phyloP scores from a whole-genome alignment of 2,888 invertebrate genomes.

The Dimorphilus gyrociliatus region DNA sequence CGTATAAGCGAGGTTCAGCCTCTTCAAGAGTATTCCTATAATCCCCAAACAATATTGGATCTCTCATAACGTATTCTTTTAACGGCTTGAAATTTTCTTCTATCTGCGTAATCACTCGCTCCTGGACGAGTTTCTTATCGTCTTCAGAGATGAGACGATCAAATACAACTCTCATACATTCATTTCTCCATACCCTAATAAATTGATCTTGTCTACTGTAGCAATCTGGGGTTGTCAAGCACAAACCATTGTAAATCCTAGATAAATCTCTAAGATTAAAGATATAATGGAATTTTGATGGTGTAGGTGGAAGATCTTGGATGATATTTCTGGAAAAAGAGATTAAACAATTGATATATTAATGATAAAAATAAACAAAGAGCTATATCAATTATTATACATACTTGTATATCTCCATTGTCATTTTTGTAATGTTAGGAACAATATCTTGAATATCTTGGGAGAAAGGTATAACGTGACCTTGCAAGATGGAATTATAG shows the following conservation, averaged over 20 bases:
- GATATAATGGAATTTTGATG: conserved; percentile 82
- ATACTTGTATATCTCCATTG: conserved; percentile 64
- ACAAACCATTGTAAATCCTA: conserved; percentile 62
- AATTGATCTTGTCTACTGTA: conserved; percentile 54
- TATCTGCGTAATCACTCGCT: conserved; percentile 34
- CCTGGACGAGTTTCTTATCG: conserved; percentile 36
- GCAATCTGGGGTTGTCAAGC: conserved; percentile 54
- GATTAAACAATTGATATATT: conserved; percentile 7
- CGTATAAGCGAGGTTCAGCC: conserved; percentile 61
- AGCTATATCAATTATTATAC: neutral
- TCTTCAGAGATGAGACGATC: conserved; percentile 59
- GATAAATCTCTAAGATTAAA: conserved; percentile 81
- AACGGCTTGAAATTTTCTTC: conserved; percentile 36
- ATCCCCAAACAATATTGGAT: conserved; percentile 73
- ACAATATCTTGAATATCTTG: conserved; percentile 50
- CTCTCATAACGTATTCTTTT: conserved; percentile 53
- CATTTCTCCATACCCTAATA: conserved; percentile 75
- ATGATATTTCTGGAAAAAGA: conserved; percentile 42
- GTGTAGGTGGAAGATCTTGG: conserved; percentile 67
- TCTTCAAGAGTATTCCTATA: conserved; percentile 69
- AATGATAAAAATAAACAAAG: neutral
- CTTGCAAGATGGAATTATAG: conserved; percentile 60
- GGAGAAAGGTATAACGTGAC: conserved; percentile 56
- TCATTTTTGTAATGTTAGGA: conserved; percentile 55
- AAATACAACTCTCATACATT: conserved; percentile 67